A percentile compares a stretch with the other conserved stretches of the same genome.
These are phyloP conservation scores for Tragelaphus scriptus DNA, from an alignment of 2,113 vertebrate genomes.

Conservation along the genomic window DNA sequence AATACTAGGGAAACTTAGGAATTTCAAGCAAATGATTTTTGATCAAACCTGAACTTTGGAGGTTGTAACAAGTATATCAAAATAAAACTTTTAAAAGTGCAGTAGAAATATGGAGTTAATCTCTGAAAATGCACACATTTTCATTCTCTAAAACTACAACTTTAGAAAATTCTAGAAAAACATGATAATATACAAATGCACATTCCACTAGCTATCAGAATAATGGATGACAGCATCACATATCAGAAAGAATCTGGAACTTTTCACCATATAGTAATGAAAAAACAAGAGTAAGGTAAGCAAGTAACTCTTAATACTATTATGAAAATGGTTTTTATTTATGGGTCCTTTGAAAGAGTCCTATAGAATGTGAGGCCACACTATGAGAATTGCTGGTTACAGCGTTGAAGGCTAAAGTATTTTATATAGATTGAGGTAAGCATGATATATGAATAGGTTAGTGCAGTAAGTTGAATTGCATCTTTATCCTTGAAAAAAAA, in stretches of 20 bases:
- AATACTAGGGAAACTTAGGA: neutral
- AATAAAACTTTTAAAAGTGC: neutral
- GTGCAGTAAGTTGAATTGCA: neutral
- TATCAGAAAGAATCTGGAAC: neutral
- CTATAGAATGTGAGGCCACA: neutral
- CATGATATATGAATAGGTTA: neutral
- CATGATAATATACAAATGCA: neutral
- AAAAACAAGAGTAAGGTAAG: neutral
- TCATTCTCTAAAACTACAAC: neutral
- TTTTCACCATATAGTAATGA: neutral
- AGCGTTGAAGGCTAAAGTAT: neutral
- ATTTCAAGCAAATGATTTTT: neutral
- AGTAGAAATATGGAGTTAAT: neutral
- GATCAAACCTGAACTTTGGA: neutral
- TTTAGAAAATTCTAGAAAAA: constrained; percentile 2
- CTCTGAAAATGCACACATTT: neutral
- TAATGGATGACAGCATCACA: neutral
- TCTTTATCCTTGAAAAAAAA: neutral
- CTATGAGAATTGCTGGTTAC: neutral
- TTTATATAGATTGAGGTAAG: neutral
- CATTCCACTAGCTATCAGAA: neutral
- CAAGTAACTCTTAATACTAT: neutral
- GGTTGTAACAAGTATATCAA: neutral
- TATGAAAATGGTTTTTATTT: neutral
- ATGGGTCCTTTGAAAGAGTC: neutral